These are phyloP conservation scores for Chlorodrepanis virens DNA, from an alignment of 2,113 vertebrate species.

Conservation along the genomic window DNA sequence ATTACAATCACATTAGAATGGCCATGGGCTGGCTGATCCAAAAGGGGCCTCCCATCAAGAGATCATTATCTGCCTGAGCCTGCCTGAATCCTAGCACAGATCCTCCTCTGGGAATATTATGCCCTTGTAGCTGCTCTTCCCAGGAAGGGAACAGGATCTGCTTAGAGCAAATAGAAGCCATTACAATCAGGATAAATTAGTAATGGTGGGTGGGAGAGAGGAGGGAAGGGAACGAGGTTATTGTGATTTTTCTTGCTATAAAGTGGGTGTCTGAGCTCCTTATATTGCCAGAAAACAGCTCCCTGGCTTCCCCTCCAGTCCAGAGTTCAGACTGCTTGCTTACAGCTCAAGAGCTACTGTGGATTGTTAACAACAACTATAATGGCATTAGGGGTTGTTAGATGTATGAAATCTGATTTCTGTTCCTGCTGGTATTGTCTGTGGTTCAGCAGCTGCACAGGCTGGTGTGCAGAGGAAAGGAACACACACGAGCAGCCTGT, in stretches of 20 bases:
- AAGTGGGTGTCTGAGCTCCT: background rate
- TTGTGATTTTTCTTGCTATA: constrained; percentile 12
- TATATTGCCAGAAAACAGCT: background rate
- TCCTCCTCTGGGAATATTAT: constrained; percentile 30
- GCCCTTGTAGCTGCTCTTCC: constrained; percentile 19
- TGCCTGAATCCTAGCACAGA: background rate
- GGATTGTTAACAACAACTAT: background rate
- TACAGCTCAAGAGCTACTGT: background rate
- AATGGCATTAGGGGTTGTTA: background rate
- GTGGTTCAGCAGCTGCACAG: background rate
- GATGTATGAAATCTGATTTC: background rate
- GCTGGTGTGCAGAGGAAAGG: background rate
- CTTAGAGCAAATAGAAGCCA: constrained; percentile 27
- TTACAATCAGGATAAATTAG: constrained; percentile 41
- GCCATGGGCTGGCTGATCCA: background rate
- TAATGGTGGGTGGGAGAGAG: constrained; percentile 37
- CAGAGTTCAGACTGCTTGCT: background rate
- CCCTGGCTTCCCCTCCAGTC: background rate
- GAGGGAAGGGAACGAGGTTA: background rate
- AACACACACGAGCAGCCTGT: background rate
- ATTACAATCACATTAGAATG: background rate
- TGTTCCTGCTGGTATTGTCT: background rate
- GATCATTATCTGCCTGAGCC: background rate
- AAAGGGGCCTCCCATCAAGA: background rate
- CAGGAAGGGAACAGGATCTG: constrained; percentile 22